Evolutionary conservation across 2,113 vertebrate species (phyloP), one percentile per base, ranked within the genome.

Genomic region (Amphiprion ocellaris): DNA sequence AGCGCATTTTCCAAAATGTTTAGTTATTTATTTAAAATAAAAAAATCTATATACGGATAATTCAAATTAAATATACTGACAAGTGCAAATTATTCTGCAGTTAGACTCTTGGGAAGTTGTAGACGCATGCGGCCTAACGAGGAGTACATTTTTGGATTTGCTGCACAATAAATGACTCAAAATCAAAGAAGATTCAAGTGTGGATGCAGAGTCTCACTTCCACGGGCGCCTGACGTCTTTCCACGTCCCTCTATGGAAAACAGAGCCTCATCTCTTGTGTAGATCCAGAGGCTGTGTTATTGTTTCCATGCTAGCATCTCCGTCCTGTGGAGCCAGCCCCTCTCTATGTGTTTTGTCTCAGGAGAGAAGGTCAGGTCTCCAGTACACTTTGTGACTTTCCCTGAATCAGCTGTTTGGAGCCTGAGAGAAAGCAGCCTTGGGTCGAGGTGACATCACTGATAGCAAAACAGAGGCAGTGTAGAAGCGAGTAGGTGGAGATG

Each of bases 341-440:
- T 86, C 82, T 79, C 68, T 37, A 55, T 84, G 87, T 98, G 95
- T 97, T 98, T 93, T 97, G 97, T 95, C 97, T 98, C 92, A 94
- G 74, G 81, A 90, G 83, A 93, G 96, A 98, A 97, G 96, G 96
- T 96, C 93, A 91, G 90, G 75, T 79, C 86, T 91, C 93, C 81
- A 85, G 95, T 87, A 93, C 91, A 91, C 93, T 91, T 94, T 93
- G 95, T 94, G 92, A 89, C 92, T 94, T 93, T 93, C 92, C 90
- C 93, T 93, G 94, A 96, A 95, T 96, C 94, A 94, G 94, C 94
- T 94, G 95, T 95, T 95, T 95, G 74, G 86, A 86, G 90, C 68
- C 92, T 93, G 94, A 93, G 91, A 92, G 93, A 94, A 83, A 85
- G 93, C 92, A 93, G 91, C 88, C 95, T 93, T 93, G 93, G 95